Conservation (phyloP, 1,140 invertebrate species). For the Drosophila melanogaster region DNA sequence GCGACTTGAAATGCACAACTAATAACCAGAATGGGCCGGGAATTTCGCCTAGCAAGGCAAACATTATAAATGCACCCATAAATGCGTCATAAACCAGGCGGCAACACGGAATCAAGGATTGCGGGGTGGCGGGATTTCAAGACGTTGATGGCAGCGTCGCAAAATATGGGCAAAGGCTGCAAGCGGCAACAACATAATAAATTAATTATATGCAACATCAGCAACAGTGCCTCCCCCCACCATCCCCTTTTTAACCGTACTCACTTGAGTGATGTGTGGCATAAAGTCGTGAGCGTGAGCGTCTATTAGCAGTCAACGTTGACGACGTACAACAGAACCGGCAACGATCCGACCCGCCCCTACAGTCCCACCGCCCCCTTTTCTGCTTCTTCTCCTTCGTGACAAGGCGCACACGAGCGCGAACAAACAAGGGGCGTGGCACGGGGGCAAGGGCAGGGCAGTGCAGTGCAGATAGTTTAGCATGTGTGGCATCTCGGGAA, state of each 20-base stretch:
- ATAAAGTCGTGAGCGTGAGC: conserved; percentile 76
- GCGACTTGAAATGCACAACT: conserved; percentile 59
- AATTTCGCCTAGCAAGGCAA: conserved; percentile 31
- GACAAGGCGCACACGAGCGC: conserved; percentile 68
- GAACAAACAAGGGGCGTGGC: conserved; percentile 77
- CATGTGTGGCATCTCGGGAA: conserved; percentile 72
- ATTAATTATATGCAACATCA: conserved; percentile 84
- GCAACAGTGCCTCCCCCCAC: conserved; percentile 28
- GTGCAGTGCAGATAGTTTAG: conserved; percentile 65
- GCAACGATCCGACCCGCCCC: conserved; percentile 25
- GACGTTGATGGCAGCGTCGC: conserved; percentile 37
- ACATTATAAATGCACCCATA: conserved; percentile 72
- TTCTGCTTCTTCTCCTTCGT: conserved; percentile 28
- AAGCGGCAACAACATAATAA: conserved; percentile 79
- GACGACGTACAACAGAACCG: conserved; percentile 55
- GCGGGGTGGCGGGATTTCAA: conserved; percentile 3
- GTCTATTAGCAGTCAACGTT: conserved; percentile 80
- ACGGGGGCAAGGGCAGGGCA: conserved; percentile 13
- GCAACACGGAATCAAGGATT: conserved; percentile 24
- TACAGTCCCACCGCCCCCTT: background rate
- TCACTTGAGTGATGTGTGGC: conserved; percentile 64
- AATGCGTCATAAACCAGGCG: conserved; percentile 61
- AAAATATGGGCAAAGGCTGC: conserved; percentile 69
- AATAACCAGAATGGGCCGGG: conserved; percentile 46
- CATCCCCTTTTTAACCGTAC: background rate